Evolutionary conservation across 2,113 vertebrate genomes (phyloP), one percentile per base, ranked within the genome.

Genomic region (Anser brachyrhynchus): DNA sequence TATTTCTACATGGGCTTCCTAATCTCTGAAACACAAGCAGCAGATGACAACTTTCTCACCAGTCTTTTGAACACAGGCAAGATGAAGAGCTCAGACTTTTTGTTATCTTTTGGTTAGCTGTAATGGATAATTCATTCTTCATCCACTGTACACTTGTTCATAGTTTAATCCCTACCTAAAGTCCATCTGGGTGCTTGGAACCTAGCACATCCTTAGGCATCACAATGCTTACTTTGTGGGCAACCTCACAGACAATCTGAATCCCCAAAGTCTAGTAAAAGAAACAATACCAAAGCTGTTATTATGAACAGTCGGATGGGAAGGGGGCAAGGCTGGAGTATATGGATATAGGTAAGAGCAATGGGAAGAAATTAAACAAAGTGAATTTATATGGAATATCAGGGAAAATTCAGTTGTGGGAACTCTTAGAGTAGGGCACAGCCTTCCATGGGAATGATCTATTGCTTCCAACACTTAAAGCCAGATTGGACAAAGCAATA

Each of bases 391-490:
- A 11, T 51, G 52, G 67, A 94, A 62, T 57, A 77, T 94, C 70
- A 87, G 2, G 2, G 73, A 89, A 90, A 95, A 92, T 57, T 78
- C 13, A 3, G 72, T 62, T 69, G 13, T 75, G 33, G 91, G 71
- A 89, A 84, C 61, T 70, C 73, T 29, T 86, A 57, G 59, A 55
- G 15, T 71, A 44, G 80, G 77, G 11, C 58, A 92, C 8, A 2
- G 49, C 14, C 49, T 84, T 76, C 77, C 69, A 83, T 81, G 54
- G 73, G 74, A 55, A 73, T 79, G 57, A 79, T 93, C 74, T 94
- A 78, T 55, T 92, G 35, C 37, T 88, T 94, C 46, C 37, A 87
- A n/a, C 59, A 81, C 73, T 93, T 94, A 79, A 94, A 95, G 66
- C 57, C 57, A 81, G n/a, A 83, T 73, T 73, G 59, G 76, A 76